Conservation (phyloP, 2,888 invertebrate genomes). For the Ormyrus nitidulus region DNA sequence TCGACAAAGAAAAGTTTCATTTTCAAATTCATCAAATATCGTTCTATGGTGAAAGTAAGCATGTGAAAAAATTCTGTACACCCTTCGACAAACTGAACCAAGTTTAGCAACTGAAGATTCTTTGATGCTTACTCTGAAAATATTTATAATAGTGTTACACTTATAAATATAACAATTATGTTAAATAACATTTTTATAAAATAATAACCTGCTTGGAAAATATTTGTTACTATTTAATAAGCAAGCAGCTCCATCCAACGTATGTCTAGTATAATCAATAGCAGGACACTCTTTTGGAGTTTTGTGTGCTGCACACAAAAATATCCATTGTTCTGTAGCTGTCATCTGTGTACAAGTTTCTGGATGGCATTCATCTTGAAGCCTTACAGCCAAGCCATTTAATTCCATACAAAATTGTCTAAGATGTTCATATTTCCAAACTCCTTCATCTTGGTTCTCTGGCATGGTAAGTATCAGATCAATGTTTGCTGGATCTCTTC, state of each 20-base stretch:
- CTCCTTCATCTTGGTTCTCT: slow-evolving; percentile 98
- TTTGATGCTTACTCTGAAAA: slow-evolving; percentile 95
- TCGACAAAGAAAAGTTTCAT: slow-evolving; percentile 95
- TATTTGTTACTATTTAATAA: slow-evolving; percentile 99
- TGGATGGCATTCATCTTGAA: slow-evolving; percentile 97
- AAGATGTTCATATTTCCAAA: slow-evolving; percentile 99
- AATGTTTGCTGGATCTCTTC: slow-evolving; percentile 93
- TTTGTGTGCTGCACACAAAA: slow-evolving; percentile 99
- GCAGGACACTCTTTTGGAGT: slow-evolving; percentile 99
- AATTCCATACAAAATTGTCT: slow-evolving; percentile 99
- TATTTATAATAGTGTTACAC: not conserved
- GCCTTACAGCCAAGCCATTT: slow-evolving; percentile 97
- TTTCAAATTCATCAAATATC: slow-evolving; percentile 98
- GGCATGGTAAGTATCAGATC: slow-evolving; percentile 97
- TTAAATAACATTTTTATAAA: not conserved
- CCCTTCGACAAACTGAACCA: slow-evolving; percentile 98
- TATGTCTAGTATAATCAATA: slow-evolving; percentile 99
- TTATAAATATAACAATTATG: not conserved
- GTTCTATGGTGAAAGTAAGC: slow-evolving; percentile 98
- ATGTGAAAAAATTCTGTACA: slow-evolving; percentile 99
- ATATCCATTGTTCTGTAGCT: slow-evolving; percentile 99
- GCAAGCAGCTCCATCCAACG: slow-evolving; percentile 98
- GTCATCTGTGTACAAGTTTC: slow-evolving; percentile 99
- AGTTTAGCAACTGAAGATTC: slow-evolving; percentile 99
- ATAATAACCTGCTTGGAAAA: slow-evolving; percentile 94